Evolutionary conservation across 1,140 invertebrate species (phyloP), one percentile per base, ranked within the genome.

Genomic region (Sycophaga agraensis): DNA sequence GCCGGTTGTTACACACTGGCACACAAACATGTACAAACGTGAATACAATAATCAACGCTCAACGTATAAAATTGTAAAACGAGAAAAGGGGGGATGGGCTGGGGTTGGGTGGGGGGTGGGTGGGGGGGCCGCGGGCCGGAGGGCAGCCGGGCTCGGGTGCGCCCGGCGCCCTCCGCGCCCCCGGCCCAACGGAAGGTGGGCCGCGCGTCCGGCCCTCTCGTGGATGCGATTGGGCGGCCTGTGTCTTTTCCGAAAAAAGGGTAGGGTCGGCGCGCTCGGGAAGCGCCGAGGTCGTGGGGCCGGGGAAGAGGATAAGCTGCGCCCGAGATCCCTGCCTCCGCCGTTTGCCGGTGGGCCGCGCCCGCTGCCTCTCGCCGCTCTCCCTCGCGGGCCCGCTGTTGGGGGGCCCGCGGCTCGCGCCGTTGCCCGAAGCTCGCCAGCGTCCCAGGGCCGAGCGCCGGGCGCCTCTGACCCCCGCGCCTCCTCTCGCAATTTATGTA

Each of bases 401-500:
- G n/a, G n/a, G n/a, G n/a, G n/a, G n/a, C n/a, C n/a, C n/a, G n/a
- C n/a, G n/a, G n/a, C n/a, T n/a, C n/a, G n/a, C n/a, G n/a, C n/a
- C n/a, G 31, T 34, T 42, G 61, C 61, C 54, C 54, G 61, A 63
- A 63, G 17, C 54, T 63, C 54, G 54, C 61, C 60, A 26, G 64
- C 68, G 51, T 46, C 62, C 49, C 42, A 58, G 39, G 59, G 60
- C 62, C 65, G 68, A 70, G 66, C 66, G 43, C 56, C 49, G 61
- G 54, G 57, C 34, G 57, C 26, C 17, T 17, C 40, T 24, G 40
- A 59, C 31, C 59, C 54, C 54, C 37, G 72, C 72, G 71, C 70
- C 78, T 81, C 77, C 79, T 81, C 78, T 81, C 78, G 76, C 77
- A 79, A 80, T 81, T 80, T 81, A 81, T 81, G 78, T 81, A 81